These are phyloP conservation scores for Ellobium chinense DNA, from an alignment of 2,888 invertebrate genomes.

Conservation along the genomic window DNA sequence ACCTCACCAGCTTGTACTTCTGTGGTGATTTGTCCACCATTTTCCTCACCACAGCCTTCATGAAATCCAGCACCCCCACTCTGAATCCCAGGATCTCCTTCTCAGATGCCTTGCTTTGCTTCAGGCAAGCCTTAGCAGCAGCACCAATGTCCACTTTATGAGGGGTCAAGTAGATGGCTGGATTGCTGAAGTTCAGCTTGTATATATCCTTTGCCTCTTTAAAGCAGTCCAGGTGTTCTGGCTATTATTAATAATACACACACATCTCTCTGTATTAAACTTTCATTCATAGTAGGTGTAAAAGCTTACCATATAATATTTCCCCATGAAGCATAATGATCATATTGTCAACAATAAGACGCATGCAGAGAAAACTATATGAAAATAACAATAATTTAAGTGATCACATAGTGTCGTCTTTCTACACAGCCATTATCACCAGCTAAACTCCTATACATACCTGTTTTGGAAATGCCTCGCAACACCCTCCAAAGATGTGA, in stretches of 20 bases:
- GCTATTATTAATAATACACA: neutral
- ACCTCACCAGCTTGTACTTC: neutral
- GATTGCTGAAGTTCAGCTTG: neutral
- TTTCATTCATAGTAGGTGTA: neutral
- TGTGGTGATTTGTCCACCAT: neutral
- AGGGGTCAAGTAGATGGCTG: neutral
- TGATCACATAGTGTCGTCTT: neutral
- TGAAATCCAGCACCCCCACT: neutral
- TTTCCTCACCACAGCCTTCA: neutral
- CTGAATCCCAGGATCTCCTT: neutral
- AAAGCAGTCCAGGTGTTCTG: neutral
- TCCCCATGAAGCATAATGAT: neutral
- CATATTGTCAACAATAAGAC: neutral
- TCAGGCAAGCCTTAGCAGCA: neutral
- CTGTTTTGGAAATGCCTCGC: neutral
- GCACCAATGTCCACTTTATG: neutral
- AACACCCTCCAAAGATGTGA: neutral
- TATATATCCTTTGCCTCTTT: neutral
- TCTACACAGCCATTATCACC: neutral
- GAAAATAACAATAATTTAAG: neutral
- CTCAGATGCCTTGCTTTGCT: neutral
- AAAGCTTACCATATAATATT: neutral
- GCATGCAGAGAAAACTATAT: neutral
- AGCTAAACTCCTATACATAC: neutral
- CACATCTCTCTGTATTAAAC: neutral